Base-by-base conservation (phyloP, 2,113 vertebrate species). In the Artemisiospiza belli region DNA sequence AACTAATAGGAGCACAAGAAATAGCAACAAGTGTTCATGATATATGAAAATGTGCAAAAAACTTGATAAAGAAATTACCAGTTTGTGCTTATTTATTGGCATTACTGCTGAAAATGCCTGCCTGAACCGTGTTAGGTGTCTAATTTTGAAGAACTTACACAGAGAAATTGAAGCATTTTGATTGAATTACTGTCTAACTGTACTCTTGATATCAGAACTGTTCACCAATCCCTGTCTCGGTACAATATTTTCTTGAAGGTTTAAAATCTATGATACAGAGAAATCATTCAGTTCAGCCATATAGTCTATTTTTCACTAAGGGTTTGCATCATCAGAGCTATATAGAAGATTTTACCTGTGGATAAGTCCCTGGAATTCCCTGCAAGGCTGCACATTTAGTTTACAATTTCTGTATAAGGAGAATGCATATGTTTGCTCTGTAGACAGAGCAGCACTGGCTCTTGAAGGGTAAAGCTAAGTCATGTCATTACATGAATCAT, bases 371-470 rank as follows among this genome's bases (percentile, higher is more conserved):
- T n/a, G 30, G 17, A 62, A 62, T 62, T 55, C 30, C 6, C 17
- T 69, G 30, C 25, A 47, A 51, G 13, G 14, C 2, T 89, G 8
- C 19, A 31, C 7, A 15, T 61, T 52, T 49, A 54, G 11, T 52
- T 73, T 70, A 74, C 15, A 22, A 21, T 62, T 61, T 89, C 51
- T 83, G 6, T 77, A n/a, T 64, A 33, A 69, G 31, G 49, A 39
- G 24, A 69, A 25, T 2, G 0, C 10, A 20, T 41, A 18, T 4
- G 3, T 22, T 63, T 76, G 49, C 10, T 51, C 10, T 7, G 3
- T 62, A 47, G 46, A 62, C 12, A 33, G 18, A 63, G 20, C 44
- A 86, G 7, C 30, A 25, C 8, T 39, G 44, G 11, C n/a, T 83
- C 58, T 64, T 69, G 33, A 61, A 57, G 17, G 23, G 11, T 76